Evolutionary conservation across 2,888 invertebrate species (phyloP), one percentile per base, ranked within the genome.

Genomic region (Oscheius sp.): DNA sequence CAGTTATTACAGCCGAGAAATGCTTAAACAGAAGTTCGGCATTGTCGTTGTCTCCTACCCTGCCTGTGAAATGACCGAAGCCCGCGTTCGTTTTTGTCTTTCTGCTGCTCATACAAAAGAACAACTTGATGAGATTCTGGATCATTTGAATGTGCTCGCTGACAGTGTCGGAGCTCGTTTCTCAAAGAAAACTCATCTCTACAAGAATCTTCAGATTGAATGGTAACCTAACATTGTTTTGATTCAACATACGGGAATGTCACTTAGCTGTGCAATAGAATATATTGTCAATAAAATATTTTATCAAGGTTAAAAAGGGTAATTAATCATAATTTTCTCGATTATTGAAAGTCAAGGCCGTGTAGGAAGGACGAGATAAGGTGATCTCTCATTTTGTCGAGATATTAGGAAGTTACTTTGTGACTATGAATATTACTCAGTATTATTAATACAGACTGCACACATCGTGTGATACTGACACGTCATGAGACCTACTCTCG

Each of bases 1-100:
- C 85, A 93, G 93, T 44, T 91, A 91, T 76, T 93, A 94, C 79
- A 93, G 95, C 74, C 91, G 96, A 85, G 91, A 91, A 69, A 90
- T 96, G 83, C 90, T 92, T 65, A 90, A 90, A 82, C 90, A 91
- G 74, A 92, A 93, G 76, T 75, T 84, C 49, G 97, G 95, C 65
- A 91, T 92, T 22, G 97, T 98, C 8, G 95, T 96, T 69, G 97
- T 97, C 64, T 96, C 96, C 75, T 98, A 95, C 88, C 98, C 98
- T 64, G 97, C 97, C 69, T 97, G 97, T 57, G 94, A 95, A 61
- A 91, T 98, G 81, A 92, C 93, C 89, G 92, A 92, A 88, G 93
- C 94, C 47, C 74, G 97, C 83, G 88, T 88, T 82, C 90, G 95
- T 82, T 94, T 97, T 88, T 98, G 98, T 86, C 88, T 98, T 72